phyloP scores from a whole-genome alignment of 2,888 invertebrate species.

The Julus scandinavius region DNA sequence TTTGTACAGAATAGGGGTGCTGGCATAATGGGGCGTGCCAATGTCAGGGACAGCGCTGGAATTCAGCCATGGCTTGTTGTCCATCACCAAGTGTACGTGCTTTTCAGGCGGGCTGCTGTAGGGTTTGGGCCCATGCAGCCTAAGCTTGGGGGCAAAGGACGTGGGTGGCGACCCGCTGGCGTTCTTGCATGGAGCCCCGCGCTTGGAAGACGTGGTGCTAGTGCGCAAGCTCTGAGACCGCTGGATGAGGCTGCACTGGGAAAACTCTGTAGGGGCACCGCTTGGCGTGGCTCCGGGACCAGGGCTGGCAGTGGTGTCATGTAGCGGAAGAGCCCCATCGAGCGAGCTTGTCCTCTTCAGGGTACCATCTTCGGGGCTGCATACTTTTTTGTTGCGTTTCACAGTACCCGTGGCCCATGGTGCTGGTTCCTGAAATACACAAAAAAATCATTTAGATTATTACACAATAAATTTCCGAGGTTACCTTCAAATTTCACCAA shows the following conservation, averaged over 20 bases:
- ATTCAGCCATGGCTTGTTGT: constrained; percentile 16
- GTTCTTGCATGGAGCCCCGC: constrained; percentile 54
- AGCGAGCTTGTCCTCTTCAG: constrained; percentile 60
- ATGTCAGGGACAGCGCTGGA: not conserved
- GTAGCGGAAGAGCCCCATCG: constrained; percentile 59
- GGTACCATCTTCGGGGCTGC: constrained; percentile 63
- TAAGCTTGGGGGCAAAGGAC: constrained; percentile 40
- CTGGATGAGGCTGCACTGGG: constrained; percentile 53
- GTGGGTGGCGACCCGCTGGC: constrained; percentile 54
- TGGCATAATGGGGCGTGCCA: constrained; percentile 62
- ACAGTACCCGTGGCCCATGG: constrained; percentile 78
- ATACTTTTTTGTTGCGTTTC: constrained; percentile 76
- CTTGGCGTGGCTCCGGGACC: not conserved
- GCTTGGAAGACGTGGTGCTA: constrained; percentile 25
- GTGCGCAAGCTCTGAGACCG: constrained; percentile 57
- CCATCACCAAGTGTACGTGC: not conserved
- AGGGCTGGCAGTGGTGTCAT: not conserved
- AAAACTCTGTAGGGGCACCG: not conserved
- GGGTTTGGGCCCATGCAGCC: constrained; percentile 56
- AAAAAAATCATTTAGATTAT: not conserved
- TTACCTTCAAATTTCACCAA: no score
- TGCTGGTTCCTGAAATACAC: constrained; percentile 69
- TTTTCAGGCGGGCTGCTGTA: constrained; percentile 57
- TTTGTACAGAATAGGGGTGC: constrained; percentile 63
- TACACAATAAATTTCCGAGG: no score